Conservation (phyloP, 2,888 invertebrate species). For the Eupeodes luniger region DNA sequence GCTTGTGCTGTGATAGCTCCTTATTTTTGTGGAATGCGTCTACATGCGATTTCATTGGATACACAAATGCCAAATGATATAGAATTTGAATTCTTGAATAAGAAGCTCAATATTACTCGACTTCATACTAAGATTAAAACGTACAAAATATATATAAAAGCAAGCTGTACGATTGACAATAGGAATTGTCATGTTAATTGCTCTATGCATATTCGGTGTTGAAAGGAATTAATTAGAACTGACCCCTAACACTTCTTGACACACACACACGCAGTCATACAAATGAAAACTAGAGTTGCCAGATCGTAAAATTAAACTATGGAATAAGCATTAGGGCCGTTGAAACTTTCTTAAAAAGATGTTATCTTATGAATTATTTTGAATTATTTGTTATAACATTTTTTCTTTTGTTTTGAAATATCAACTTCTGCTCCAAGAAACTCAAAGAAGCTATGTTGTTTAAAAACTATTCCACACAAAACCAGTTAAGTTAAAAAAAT, state of each 20-base stretch:
- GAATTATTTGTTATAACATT: too few relatives aligned
- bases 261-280: not conserved
- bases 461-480: too few relatives aligned
- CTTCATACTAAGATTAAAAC: not conserved
- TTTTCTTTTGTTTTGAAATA: too few relatives aligned
- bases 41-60: constrained; percentile 43
- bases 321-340: not conserved
- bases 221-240: constrained; percentile 58
- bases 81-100: constrained; percentile 12
- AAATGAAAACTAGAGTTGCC: not conserved
- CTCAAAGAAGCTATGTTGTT: too few relatives aligned
- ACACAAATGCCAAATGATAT: constrained; percentile 3
- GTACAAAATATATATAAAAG: not conserved
- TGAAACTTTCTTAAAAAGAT: too few relatives aligned
- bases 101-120: not conserved
- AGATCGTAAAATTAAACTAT: not conserved
- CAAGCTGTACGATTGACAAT: not conserved
- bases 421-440: too few relatives aligned
- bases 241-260: constrained; percentile 60
- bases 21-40: constrained; percentile 63
- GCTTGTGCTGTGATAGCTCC: constrained; percentile 66
- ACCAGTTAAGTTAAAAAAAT: too few relatives aligned
- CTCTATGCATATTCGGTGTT: constrained; percentile 67
- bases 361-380: too few relatives aligned
- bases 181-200: constrained; percentile 64